Conservation (phyloP, 1,140 invertebrate genomes). For the Cyclina sinensis region DNA sequence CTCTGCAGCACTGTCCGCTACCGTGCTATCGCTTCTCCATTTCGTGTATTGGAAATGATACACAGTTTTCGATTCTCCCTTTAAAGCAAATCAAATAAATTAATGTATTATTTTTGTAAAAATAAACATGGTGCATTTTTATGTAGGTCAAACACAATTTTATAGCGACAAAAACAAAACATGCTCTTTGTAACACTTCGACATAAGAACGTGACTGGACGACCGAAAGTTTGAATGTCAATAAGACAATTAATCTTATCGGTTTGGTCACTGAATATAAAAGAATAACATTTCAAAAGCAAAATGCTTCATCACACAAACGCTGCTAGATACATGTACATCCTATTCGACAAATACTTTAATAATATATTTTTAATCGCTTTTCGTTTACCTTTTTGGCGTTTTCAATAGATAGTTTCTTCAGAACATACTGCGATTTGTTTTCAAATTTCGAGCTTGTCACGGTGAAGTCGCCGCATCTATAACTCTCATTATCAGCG, state of each 20-base stretch:
- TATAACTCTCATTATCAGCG: not conserved
- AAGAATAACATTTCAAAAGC: too few species aligned
- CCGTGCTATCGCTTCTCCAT: not conserved
- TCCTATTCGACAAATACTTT: too few species aligned
- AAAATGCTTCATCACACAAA: too few species aligned
- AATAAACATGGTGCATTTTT: not conserved
- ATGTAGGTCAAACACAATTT: not conserved
- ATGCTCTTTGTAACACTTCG: too few species aligned
- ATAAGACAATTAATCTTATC: too few species aligned
- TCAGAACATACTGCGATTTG: not conserved
- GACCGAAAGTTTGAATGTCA: too few species aligned
- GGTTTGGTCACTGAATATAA: too few species aligned
- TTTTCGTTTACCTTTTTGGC: not conserved
- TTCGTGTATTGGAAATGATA: constrained; percentile 1
- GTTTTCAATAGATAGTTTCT: not conserved
- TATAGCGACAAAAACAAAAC: too few species aligned
- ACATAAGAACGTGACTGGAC: too few species aligned
- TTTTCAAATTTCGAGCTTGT: not conserved
- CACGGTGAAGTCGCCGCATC: not conserved
- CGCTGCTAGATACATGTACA: too few species aligned
- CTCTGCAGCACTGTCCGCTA: not conserved
- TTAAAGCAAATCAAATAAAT: too few species aligned
- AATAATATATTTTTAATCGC: too few species aligned
- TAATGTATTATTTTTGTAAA: not conserved
- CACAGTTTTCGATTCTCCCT: not conserved